Base-by-base conservation (phyloP, 1,140 invertebrate genomes). In the Heliconius hermathena region DNA sequence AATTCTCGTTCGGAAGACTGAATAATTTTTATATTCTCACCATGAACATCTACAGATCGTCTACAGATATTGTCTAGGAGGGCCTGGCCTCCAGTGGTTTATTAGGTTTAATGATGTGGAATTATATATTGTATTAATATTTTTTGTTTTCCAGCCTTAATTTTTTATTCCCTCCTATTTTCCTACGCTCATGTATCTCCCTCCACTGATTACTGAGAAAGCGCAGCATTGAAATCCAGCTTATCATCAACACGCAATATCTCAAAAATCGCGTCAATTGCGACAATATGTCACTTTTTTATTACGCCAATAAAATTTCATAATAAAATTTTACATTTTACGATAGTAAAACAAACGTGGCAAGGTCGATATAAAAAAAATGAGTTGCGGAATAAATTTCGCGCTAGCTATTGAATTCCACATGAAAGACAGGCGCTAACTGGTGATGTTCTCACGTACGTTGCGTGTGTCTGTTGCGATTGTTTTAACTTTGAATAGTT, bases 401-500 rank as follows among this genome's bases (percentile, higher is more conserved):
- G 29, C 70, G 52, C 38, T 36, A 46, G 46, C 74, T 33, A 49
- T 57, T 71, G 26, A 78, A 78, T 78, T 79, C 76, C 74, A 77
- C 76, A 77, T 78, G 46, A 78, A 66, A 81, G 54, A 76, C 66
- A 66, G 36, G 36, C 16, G 54, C 20, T 80, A 77, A 83, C 49
- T 76, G 52, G 76, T 73, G 71, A 29, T 38, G 49, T 87, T 89
- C 87, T 87, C 87, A 87, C 85, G 85, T 81, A 79, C 73, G 78
- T 26, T 84, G 84, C 86, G 86, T 82, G 82, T 57, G 73, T 75
- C 72, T 46, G 18, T 20, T 72, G 71, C 82, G 80, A 88, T 85
- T 85, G 85, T 85, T 77, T 73, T 82, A 86, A 89, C 87, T 86
- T 85, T 88, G 88, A 85, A 78, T 73, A 82, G 84, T 89, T 87